A percentile compares a stretch with the other conserved stretches of the same genome.
Evolutionary conservation across 2,113 vertebrate genomes (phyloP).

Genomic region (Talpa occidentalis): DNA sequence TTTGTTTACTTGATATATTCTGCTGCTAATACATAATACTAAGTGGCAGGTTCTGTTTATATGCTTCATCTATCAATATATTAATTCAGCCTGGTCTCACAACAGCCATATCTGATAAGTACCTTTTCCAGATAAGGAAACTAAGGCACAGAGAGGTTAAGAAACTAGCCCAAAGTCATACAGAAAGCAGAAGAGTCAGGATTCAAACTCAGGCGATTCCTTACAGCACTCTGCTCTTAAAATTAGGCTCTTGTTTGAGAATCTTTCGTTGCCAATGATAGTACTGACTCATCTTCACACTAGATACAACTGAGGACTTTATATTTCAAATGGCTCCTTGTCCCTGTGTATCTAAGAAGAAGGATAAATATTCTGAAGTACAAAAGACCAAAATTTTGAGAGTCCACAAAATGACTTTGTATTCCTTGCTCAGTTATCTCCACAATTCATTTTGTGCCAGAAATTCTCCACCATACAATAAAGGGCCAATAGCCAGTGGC

Average conservation of each 20-base stretch:
- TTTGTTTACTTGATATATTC: too few species aligned
- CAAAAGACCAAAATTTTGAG: neutral
- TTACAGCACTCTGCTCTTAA: neutral
- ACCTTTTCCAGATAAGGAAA: neutral
- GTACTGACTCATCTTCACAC: neutral
- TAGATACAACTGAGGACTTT: neutral
- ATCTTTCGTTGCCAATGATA: neutral
- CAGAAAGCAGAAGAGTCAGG: neutral
- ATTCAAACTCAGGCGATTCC: neutral
- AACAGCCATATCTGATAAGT: neutral
- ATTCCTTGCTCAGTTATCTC: neutral
- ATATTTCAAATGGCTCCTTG: neutral
- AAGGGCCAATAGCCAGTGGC: neutral
- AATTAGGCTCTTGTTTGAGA: neutral
- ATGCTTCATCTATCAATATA: too few species aligned
- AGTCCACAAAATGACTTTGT: neutral
- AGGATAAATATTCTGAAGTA: neutral
- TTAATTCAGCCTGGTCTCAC: neutral
- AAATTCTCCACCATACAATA: constrained; percentile 6
- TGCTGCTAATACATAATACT: neutral
- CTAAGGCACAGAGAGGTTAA: neutral
- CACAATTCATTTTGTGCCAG: neutral
- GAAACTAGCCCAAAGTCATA: neutral
- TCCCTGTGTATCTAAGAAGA: neutral
- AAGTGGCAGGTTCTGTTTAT: neutral